A percentile compares a stretch with the other conserved stretches of the same genome.
These are phyloP conservation scores for Cepphus grylle DNA, from an alignment of 2,113 vertebrate genomes.

Conservation along the genomic window DNA sequence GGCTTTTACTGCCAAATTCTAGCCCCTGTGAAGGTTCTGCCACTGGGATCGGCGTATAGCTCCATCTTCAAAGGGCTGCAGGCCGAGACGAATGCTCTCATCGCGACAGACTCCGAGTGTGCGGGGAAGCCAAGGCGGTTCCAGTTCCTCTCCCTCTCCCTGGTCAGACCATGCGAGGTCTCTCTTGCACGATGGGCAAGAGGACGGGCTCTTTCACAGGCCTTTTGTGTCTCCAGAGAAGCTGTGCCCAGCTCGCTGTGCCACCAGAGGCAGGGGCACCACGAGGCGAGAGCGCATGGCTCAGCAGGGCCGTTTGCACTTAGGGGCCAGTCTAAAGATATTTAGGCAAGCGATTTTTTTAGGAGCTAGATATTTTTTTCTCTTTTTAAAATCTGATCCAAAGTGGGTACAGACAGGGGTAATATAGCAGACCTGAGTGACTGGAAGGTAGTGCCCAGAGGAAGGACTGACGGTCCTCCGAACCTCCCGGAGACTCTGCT, in stretches of 20 bases:
- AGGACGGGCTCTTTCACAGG: not conserved
- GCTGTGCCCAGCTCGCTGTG: not conserved
- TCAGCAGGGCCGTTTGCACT: not conserved
- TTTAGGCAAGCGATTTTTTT: not conserved
- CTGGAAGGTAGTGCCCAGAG: not conserved
- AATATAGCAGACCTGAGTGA: not conserved
- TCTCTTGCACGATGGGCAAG: not conserved
- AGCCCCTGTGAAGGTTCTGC: not conserved
- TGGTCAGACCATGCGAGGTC: not conserved
- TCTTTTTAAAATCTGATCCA: not conserved
- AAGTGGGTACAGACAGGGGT: not conserved
- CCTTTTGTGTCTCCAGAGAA: not conserved
- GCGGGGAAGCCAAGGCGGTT: not conserved
- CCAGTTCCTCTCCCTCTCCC: not conserved
- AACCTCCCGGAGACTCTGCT: not conserved
- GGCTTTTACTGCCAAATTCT: not conserved
- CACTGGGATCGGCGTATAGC: not conserved
- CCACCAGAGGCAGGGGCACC: not conserved
- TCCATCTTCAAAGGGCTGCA: not conserved
- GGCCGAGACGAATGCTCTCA: not conserved
- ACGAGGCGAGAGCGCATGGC: accelerated
- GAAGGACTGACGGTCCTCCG: not conserved
- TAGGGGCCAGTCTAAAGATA: not conserved
- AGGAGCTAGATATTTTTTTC: accelerated
- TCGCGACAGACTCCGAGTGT: accelerated